Base-by-base conservation (phyloP, 2,888 invertebrate species). In the Eilema sororculum region DNA sequence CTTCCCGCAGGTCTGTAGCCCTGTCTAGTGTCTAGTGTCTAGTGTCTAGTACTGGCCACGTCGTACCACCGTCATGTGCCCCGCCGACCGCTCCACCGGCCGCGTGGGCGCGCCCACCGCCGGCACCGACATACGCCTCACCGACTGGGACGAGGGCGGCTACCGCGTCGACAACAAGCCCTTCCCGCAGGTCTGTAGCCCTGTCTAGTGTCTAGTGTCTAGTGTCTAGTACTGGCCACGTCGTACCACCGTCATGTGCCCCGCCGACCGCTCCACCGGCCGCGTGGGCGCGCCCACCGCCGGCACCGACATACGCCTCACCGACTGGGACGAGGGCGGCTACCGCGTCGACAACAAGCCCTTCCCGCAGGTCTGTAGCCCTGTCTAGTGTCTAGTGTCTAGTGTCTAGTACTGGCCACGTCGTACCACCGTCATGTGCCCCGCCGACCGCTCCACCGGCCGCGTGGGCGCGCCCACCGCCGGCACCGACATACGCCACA, bases 61-160 rank as follows among this genome's bases (percentile, higher is more conserved):
- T 37, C 12, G 33, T 37, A 9, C 99, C 67, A 97, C 97, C 73
- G 98, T 98, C 68, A 97, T 97, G 97, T 97, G 97, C 90, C 91
- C 87, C 72, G 85, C 91, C 85, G 98, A 98, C 90, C 84, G 87
- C 73, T 79, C 81, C 78, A 96, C 96, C 46, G 99, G 99, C 64
- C 96, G 98, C 86, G 99, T 98, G 62, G 99, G 99, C 68, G 97
- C 97, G 67, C 98, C 99, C 46, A 96, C 98, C 70, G 96, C 97
- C n/a, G 97, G 97, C 78, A 97, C 97, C 86, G 97, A 98, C 88
- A 96, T 99, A 82, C 96, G 96, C 79, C 96, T 99, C 78, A 96
- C 97, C 66, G 97, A 98, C 94, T 99, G 99, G 99, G 97, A 97
- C 83, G 88, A 89, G 81, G 89, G 86, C 73, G 83, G 99, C 98